Evolutionary conservation across 2,113 vertebrate genomes (phyloP).

Genomic region (Ailurus styani): DNA sequence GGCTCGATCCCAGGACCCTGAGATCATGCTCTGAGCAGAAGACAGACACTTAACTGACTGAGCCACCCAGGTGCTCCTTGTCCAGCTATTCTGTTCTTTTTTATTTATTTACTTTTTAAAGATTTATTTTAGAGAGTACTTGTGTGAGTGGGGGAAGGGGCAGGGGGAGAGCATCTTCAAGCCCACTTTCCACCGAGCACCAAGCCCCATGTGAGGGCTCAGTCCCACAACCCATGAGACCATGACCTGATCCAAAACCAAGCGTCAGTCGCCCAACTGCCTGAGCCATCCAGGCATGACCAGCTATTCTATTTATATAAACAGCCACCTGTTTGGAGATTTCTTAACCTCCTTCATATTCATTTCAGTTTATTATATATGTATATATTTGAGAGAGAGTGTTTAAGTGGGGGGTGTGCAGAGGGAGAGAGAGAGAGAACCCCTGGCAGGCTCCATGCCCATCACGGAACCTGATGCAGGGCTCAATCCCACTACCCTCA

Average conservation of each 20-base stretch:
- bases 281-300: not conserved
- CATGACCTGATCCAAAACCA: not conserved
- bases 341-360: not conserved
- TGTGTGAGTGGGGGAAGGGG: not conserved
- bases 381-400: not conserved
- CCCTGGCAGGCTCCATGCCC: not conserved
- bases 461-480: not conserved
- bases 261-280: not conserved
- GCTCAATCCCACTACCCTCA: not conserved
- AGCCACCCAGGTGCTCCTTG: too few species aligned
- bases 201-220: not conserved
- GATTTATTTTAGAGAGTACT: not conserved
- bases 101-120: not conserved
- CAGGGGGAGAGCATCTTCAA: not conserved
- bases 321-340: not conserved
- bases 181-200: not conserved
- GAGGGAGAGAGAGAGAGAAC: not conserved
- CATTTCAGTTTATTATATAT: not conserved
- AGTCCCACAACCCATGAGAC: not conserved
- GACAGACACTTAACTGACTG: too few species aligned
- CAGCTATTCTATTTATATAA: not conserved
- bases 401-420: not conserved
- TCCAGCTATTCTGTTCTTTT: not conserved
- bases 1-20: too few species aligned
- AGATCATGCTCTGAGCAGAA: too few species aligned